phyloP scores from a whole-genome alignment of 2,888 invertebrate genomes.

The Eristalis arbustorum region DNA sequence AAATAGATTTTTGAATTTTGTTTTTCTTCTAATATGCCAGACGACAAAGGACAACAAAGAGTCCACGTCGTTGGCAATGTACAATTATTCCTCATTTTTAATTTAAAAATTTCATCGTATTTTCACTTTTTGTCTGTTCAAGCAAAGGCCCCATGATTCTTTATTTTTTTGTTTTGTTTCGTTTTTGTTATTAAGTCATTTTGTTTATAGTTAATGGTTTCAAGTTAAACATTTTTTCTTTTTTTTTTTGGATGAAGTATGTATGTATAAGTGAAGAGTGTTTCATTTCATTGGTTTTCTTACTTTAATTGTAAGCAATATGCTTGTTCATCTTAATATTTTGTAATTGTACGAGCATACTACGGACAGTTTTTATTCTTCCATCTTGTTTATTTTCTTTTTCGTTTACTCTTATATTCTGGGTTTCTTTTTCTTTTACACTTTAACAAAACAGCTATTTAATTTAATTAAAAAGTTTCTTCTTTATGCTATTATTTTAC shows the following conservation, averaged over 20 bases:
- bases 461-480: background rate
- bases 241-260: conserved; percentile 14
- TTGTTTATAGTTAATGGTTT: background rate
- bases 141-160: conserved; percentile 23
- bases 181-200: background rate
- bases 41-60: background rate
- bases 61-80: background rate
- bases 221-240: background rate
- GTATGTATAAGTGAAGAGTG: conserved; percentile 18
- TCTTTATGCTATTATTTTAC: conserved; percentile 27
- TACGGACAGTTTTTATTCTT: conserved; percentile 40
- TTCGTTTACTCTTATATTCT: background rate
- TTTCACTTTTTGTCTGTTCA: conserved; percentile 5
- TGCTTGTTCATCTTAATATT: conserved; percentile 32
- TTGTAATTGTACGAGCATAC: conserved; percentile 37
- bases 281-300: background rate
- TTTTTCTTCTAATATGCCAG: background rate
- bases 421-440: background rate
- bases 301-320: conserved; percentile 46
- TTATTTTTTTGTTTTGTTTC: background rate
- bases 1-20: conserved; percentile 46
- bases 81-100: background rate
- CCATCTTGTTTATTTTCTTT: conserved; percentile 22
- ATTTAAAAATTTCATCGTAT: background rate
- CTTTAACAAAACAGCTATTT: background rate